Conservation (phyloP, 2,797 vertebrate genomes). For the Cossypha polioptera region DNA sequence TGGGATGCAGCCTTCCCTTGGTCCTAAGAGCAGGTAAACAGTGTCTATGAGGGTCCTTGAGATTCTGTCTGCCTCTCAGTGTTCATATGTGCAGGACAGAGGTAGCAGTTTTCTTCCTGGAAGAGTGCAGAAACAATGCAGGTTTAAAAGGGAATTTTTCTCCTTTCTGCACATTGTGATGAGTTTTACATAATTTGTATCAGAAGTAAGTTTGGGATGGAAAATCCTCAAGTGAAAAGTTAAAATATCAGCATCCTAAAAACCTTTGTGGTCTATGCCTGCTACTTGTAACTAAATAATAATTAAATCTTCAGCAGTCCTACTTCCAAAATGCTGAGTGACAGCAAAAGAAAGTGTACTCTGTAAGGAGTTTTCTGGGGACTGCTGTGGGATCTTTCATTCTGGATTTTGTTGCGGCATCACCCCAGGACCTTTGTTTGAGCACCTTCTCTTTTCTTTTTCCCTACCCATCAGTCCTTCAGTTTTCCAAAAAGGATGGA, state of each 20-base stretch:
- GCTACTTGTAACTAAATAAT: background rate
- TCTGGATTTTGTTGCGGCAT: accelerated
- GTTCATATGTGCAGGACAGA: accelerated
- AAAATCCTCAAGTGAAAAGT: background rate
- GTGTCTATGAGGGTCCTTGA: background rate
- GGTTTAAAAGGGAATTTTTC: background rate
- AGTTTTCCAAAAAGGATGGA: background rate
- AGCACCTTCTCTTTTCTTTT: background rate
- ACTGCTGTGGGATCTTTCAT: background rate
- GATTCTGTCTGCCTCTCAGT: background rate
- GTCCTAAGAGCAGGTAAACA: background rate
- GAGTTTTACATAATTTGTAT: background rate
- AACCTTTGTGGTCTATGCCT: background rate
- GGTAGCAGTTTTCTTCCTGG: background rate
- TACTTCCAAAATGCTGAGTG: background rate
- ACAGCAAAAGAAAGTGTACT: background rate
- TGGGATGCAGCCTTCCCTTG: background rate
- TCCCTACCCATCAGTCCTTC: background rate
- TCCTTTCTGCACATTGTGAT: background rate
- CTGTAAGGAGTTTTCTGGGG: background rate
- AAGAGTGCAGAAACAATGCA: background rate
- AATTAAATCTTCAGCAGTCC: background rate
- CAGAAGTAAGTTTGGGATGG: background rate
- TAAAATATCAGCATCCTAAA: background rate
- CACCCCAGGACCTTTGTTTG: accelerated